Base-by-base conservation (phyloP, 2,113 vertebrate species). In the Parotia lawesii region DNA sequence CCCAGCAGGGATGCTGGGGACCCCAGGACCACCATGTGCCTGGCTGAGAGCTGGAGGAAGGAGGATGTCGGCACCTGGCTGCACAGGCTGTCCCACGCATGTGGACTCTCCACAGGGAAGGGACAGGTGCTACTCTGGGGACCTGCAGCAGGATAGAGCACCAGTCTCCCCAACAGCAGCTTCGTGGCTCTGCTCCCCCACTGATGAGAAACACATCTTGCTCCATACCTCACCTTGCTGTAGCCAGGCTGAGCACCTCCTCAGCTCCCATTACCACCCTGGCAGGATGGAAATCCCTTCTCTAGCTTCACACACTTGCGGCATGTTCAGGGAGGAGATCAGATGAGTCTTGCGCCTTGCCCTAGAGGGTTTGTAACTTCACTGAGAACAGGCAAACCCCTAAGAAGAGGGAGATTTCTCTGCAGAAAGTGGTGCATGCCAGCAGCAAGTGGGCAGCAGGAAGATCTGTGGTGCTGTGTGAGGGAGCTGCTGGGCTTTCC, bases 261-360 rank as follows among this genome's bases (percentile, higher is more conserved):
- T 67, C 17, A 2, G 62, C 45, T 82, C 58, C 80, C 8, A 3
- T 21, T 42, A 35, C 35, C 8, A 2, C 45, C 29, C 31, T 1
- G 3, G 45, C 54, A 56, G 69, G 58, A 60, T 65, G 58, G 76
- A 76, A 86, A 73, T 70, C 50, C 45, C 31, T 80, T 10, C 40
- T 60, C 24, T 11, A 37, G 37, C 80, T 69, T 69, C n/a, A 14
- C 0, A 0, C 57, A 48, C 54, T 25, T 80, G 89, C 0, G 0
- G 58, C 4, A 3, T 1, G 12, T 25, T 92, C 69, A 22, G 61
- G 66, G 78, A 93, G 75, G 56, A 81, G 82, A 85, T 42, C 62
- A 69, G 80, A 69, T 0, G 2, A 76, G 76, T 60, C 66, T 20
- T 66, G 78, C 4, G 15, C 75, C 78, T 79, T 92, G 72, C 78